phyloP scores from a whole-genome alignment of 1,140 invertebrate species.

The Thalassaphorura encarpata region DNA sequence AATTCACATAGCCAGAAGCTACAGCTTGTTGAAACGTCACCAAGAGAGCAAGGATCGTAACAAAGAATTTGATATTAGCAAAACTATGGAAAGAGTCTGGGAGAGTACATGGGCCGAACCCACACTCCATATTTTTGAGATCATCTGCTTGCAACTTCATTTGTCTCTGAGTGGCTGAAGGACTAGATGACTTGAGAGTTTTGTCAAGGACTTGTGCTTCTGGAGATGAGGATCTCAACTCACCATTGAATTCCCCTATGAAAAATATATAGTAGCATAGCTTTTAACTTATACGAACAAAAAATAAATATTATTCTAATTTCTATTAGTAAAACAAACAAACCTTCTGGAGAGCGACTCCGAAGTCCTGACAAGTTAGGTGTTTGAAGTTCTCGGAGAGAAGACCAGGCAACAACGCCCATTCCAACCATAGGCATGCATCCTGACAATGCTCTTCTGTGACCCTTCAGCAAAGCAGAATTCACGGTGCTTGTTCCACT shows the following conservation, averaged over 20 bases:
- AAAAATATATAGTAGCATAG: neutral
- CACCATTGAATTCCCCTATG: neutral
- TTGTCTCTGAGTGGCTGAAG: too few relatives aligned
- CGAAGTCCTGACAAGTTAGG: conserved; percentile 6
- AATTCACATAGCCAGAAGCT: conserved; percentile 83
- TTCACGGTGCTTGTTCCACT: too few relatives aligned
- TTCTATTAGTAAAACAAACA: neutral
- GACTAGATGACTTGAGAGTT: too few relatives aligned
- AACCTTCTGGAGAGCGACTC: conserved; percentile 28
- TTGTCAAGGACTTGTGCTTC: neutral
- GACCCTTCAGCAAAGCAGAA: conserved; percentile 29
- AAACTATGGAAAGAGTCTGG: conserved; percentile 35
- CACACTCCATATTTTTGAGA: conserved; percentile 25
- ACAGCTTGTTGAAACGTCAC: conserved; percentile 76
- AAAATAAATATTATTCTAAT: too few relatives aligned
- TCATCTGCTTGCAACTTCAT: too few relatives aligned
- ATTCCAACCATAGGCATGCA: conserved; percentile 31
- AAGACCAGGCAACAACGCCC: conserved; percentile 32
- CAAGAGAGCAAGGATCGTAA: conserved; percentile 79
- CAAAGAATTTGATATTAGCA: conserved; percentile 62
- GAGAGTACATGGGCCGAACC: conserved; percentile 30
- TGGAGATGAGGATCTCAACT: neutral
- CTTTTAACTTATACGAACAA: neutral
- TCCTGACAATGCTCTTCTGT: conserved; percentile 29
- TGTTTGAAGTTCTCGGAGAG: conserved; percentile 25